Evolutionary conservation across 2,113 vertebrate species (phyloP), one percentile per base, ranked within the genome.

Genomic region (Colossoma macropomum): DNA sequence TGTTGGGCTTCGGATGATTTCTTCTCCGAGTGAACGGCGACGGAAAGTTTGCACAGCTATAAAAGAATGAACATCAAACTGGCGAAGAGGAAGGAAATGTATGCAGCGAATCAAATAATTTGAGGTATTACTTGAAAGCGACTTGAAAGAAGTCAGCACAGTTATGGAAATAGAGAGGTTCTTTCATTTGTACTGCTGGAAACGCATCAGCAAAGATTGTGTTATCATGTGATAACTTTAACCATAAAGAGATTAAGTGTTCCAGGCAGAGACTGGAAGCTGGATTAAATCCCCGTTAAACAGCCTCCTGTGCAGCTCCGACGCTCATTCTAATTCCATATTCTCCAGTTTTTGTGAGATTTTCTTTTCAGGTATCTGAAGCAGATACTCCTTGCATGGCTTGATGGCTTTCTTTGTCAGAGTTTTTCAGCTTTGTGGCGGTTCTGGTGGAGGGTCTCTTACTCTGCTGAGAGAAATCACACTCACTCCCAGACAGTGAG

Each of bases 221-320:
- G 92, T 90, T 90, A 91, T 94, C 92, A 84, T 90, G 91, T 87
- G 91, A 92, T 92, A 92, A 92, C 80, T 92, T 91, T 83, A 89
- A 81, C 86, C 89, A 83, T 91, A 89, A 92, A 90, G 93, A 93
- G 91, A 90, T 93, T 93, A 94, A 88, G 89, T 86, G 88, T 87
- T 82, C 85, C 86, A 83, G 84, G 74, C 77, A 90, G 88, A 92
- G 89, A 90, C 86, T 77, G 90, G 88, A 56, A 79, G 63, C 85
- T 82, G 92, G 91, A 92, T 92, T 93, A 93, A 75, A 80, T 65
- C 54, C 65, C n/a, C 70, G 84, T 87, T 90, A 80, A 92, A 93
- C 87, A 84, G 89, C 78, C 83, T 89, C 85, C 85, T 77, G 75
- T 90, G 86, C 85, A 83, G 85, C 87, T 91, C 84, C 84, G 89